Conservation (phyloP, 2,113 vertebrate species). For the Ardeotis arabs region DNA sequence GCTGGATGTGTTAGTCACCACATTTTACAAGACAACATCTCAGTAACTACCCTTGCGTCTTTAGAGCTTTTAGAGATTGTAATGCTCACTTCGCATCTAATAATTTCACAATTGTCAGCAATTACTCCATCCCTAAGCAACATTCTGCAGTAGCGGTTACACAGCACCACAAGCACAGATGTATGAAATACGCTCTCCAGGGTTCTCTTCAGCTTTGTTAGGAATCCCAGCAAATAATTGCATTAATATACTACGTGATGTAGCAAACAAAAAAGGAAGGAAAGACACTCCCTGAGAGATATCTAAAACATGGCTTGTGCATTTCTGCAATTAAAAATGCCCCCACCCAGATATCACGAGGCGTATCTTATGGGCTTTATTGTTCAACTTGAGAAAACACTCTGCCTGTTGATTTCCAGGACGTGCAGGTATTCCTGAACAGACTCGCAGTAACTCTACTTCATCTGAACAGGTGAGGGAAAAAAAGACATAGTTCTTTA, state of each 20-base stretch:
- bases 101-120: not conserved
- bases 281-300: not conserved
- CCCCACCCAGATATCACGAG: rapidly evolving
- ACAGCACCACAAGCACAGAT: not conserved
- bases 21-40: not conserved
- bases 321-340: not conserved
- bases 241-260: not conserved
- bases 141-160: not conserved
- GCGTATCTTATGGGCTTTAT: not conserved
- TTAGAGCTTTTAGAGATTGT: not conserved
- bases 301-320: not conserved
- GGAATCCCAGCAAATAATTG: not conserved
- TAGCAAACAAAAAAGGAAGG: not conserved
- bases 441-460: not conserved
- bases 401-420: not conserved
- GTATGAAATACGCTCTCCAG: not conserved
- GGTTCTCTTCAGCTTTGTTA: not conserved
- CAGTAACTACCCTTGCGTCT: not conserved
- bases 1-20: not conserved
- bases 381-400: not conserved
- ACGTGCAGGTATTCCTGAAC: not conserved
- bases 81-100: not conserved
- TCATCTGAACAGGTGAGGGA: not conserved
- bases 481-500: not conserved
- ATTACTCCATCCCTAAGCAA: not conserved